phyloP scores from a whole-genome alignment of 2,888 invertebrate genomes.

The Euplagia quadripunctaria region DNA sequence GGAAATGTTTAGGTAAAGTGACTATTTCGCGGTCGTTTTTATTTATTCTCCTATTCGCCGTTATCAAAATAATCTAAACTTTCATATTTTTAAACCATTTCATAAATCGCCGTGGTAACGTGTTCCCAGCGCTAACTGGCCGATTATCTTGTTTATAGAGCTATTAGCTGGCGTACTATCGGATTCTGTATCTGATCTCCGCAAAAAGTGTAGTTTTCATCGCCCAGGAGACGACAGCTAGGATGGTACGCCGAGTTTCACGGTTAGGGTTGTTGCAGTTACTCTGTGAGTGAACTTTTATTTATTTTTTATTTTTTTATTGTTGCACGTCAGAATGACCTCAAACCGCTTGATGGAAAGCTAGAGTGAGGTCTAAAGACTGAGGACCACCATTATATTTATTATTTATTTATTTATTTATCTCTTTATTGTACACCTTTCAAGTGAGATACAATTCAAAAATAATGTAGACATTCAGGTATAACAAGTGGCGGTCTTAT shows the following conservation, averaged over 20 bases:
- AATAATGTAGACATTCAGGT: too few species aligned
- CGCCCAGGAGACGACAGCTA: constrained; percentile 60
- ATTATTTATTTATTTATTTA: too few species aligned
- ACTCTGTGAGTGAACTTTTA: background rate
- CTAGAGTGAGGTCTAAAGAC: too few species aligned
- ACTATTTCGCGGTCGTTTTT: constrained; percentile 27
- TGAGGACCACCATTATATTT: too few species aligned
- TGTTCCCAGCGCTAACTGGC: constrained; percentile 76
- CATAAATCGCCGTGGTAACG: constrained; percentile 57
- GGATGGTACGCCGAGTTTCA: constrained; percentile 48
- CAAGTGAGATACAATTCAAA: too few species aligned
- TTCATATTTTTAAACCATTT: constrained; percentile 61
- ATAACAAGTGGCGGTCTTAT: too few species aligned
- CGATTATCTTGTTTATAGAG: constrained; percentile 85
- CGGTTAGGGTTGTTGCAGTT: constrained; percentile 54
- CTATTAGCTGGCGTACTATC: constrained; percentile 81
- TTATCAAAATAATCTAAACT: constrained; percentile 46
- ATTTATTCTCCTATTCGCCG: constrained; percentile 43
- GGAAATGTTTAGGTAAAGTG: constrained; percentile 28
- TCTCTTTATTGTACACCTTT: too few species aligned
- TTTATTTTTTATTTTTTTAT: background rate
- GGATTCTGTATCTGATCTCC: constrained; percentile 76
- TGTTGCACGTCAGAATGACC: too few species aligned
- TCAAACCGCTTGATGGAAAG: too few species aligned
- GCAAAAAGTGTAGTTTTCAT: constrained; percentile 83